Conservation (phyloP, 2,797 vertebrate species). For the Adrianichthys oophorus region DNA sequence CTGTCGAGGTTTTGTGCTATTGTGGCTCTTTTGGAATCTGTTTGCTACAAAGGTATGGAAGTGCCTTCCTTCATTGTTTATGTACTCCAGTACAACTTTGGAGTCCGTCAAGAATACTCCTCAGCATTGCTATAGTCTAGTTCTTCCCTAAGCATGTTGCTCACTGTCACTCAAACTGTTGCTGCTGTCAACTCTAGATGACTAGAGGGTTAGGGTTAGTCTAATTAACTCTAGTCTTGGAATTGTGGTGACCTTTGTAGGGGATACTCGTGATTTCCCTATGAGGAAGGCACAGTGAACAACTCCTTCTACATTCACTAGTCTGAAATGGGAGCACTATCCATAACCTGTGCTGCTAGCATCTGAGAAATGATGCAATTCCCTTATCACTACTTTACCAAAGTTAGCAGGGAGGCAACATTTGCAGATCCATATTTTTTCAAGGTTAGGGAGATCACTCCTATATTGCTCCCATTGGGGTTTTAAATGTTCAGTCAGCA, state of each 20-base stretch:
- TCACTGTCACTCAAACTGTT: background rate
- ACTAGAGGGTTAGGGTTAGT: no score
- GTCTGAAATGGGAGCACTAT: no score
- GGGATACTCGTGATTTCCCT: background rate
- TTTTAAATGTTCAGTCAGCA: no score
- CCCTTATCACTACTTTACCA: no score
- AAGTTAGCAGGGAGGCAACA: no score
- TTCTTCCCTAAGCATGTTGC: slow-evolving; percentile 1
- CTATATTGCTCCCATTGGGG: no score
- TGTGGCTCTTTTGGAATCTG: background rate
- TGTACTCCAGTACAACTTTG: background rate
- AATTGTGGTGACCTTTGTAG: background rate
- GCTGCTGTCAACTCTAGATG: no score
- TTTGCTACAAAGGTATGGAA: background rate
- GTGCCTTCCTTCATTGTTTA: background rate
- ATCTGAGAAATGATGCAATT: no score
- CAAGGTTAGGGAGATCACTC: no score
- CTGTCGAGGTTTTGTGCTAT: background rate
- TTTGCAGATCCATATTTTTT: no score
- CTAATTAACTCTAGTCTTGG: no score
- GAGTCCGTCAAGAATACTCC: slow-evolving; percentile 5
- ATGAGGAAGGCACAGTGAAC: background rate
- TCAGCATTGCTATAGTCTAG: background rate
- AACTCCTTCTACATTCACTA: background rate
- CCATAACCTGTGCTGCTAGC: no score